Evolutionary conservation across 2,888 invertebrate genomes (phyloP).

Genomic region (Leucoma salicis): DNA sequence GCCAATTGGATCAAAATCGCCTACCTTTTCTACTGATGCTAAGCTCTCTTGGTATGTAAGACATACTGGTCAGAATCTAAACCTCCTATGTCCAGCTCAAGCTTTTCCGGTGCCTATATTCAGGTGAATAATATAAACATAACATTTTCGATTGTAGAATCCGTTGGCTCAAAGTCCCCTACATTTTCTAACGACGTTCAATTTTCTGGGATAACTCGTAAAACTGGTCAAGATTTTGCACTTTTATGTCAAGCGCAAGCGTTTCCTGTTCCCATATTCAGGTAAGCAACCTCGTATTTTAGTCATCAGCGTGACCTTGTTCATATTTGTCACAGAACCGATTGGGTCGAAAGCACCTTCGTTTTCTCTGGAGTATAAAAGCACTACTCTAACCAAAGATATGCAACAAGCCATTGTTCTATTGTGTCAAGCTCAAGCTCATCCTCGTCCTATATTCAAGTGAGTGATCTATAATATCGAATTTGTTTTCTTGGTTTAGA

Average conservation of each 20-base stretch:
- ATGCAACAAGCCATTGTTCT: slow-evolving; percentile 80
- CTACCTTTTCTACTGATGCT: slow-evolving; percentile 83
- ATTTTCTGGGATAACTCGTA: slow-evolving; percentile 86
- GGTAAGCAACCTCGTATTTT: slow-evolving; percentile 51
- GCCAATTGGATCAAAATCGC: slow-evolving; percentile 83
- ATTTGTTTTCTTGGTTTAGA: slow-evolving; percentile 59
- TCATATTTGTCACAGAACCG: slow-evolving; percentile 74
- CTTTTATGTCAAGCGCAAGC: slow-evolving; percentile 90
- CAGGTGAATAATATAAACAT: slow-evolving; percentile 80
- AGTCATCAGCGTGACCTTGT: slow-evolving; percentile 15
- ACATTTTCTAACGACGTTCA: slow-evolving; percentile 86
- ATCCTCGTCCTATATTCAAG: slow-evolving; percentile 86
- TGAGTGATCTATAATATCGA: slow-evolving; percentile 61
- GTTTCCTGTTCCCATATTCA: slow-evolving; percentile 85
- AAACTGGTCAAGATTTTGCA: slow-evolving; percentile 84
- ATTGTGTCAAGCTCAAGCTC: slow-evolving; percentile 86
- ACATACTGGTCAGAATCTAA: slow-evolving; percentile 76
- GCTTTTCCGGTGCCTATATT: slow-evolving; percentile 86
- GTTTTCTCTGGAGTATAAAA: slow-evolving; percentile 81
- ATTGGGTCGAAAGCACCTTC: slow-evolving; percentile 83
- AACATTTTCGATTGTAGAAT: slow-evolving; percentile 77
- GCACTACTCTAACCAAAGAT: slow-evolving; percentile 81
- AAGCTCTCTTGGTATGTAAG: slow-evolving; percentile 83
- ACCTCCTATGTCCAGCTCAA: slow-evolving; percentile 84
- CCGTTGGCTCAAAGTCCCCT: slow-evolving; percentile 87